Conservation (phyloP, 2,888 invertebrate genomes). For the Dryococelus australis region DNA sequence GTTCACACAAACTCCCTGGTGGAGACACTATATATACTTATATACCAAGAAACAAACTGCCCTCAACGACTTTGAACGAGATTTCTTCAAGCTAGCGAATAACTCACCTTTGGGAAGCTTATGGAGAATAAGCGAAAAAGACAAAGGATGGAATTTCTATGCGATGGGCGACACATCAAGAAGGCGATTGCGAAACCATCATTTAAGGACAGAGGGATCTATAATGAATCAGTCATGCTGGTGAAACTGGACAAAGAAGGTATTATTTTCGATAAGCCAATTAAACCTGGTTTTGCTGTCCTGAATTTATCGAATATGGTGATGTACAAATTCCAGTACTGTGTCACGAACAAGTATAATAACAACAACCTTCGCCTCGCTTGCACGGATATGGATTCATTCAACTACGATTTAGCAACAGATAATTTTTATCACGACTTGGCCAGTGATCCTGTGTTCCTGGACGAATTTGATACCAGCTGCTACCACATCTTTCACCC, state of each 20-base stretch:
- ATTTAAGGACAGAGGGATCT: not conserved
- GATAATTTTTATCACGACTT: not conserved
- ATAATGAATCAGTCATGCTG: not conserved
- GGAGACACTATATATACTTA: not conserved
- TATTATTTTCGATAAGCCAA: not conserved
- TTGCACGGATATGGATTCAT: not conserved
- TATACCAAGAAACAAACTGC: not conserved
- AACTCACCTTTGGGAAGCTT: too few species aligned
- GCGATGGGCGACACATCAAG: not conserved
- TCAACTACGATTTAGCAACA: not conserved
- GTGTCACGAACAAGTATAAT: not conserved
- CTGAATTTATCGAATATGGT: too few species aligned
- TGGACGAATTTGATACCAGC: too few species aligned
- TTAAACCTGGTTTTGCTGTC: not conserved
- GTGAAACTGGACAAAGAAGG: not conserved
- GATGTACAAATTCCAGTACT: not conserved
- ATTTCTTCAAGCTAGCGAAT: too few species aligned
- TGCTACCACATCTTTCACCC: too few species aligned
- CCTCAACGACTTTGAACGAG: not conserved
- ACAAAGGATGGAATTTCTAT: not conserved
- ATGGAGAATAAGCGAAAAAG: not conserved
- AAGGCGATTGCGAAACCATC: too few species aligned
- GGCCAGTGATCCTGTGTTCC: not conserved
- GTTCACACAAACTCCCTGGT: not conserved
- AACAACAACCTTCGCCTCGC: not conserved